Evolutionary conservation across 2,797 vertebrate species (phyloP).

Genomic region (Mus spretus): DNA sequence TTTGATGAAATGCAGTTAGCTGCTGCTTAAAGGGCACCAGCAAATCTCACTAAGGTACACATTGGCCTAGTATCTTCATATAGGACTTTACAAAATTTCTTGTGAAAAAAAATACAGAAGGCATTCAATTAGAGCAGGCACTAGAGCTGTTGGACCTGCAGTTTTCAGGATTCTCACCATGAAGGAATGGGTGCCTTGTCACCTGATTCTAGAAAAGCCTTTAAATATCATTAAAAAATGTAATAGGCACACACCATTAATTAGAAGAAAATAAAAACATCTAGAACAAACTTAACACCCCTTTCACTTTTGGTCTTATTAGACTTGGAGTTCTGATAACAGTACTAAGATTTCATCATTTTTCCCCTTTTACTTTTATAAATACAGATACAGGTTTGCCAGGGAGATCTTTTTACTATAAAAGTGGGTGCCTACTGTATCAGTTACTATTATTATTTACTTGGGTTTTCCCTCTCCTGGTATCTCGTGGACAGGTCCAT

Average conservation of each 20-base stretch:
- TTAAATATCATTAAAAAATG: slow-evolving; percentile 9
- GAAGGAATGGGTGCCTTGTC: not conserved
- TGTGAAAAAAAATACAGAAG: slow-evolving; percentile 28
- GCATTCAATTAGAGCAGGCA: not conserved
- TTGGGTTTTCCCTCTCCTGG: not conserved
- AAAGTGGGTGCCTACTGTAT: not conserved
- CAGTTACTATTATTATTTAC: not conserved
- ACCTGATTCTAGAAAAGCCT: not conserved
- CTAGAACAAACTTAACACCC: slow-evolving; percentile 8
- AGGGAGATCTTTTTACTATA: not conserved
- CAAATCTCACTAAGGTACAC: not conserved
- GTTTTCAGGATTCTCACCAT: not conserved
- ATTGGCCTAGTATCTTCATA: not conserved
- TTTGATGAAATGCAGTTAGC: slow-evolving; percentile 16
- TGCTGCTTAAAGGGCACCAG: slow-evolving; percentile 8
- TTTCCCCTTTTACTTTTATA: slow-evolving; percentile 14
- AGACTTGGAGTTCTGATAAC: not conserved
- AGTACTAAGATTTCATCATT: not conserved
- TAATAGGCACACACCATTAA: not conserved
- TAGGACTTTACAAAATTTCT: slow-evolving; percentile 23
- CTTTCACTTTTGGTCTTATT: not conserved
- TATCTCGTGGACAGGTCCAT: not conserved
- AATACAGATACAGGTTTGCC: not conserved
- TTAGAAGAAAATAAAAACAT: slow-evolving; percentile 31
- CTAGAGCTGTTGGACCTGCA: not conserved